Evolutionary conservation across 1,140 invertebrate genomes (phyloP).

Genomic region (Helicoverpa armigera): DNA sequence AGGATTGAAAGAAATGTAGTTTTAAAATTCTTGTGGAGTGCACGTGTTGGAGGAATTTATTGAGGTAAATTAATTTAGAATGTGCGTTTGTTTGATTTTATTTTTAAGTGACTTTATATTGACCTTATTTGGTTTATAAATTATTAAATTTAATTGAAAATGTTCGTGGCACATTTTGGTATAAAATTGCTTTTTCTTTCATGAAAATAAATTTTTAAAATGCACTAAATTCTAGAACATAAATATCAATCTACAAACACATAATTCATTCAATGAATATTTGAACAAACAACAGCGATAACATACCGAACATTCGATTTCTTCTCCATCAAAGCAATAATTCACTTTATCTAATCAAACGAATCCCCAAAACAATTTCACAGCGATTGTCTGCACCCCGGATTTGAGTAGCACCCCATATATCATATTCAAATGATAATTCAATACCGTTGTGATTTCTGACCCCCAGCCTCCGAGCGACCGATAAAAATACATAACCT

Average conservation of each 20-base stretch:
- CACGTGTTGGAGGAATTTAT: not conserved
- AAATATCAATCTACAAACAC: not conserved
- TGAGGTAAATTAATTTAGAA: not conserved
- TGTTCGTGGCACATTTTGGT: too few species aligned
- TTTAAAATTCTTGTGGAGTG: not conserved
- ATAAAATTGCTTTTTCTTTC: too few species aligned
- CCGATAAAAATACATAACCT: constrained; percentile 78
- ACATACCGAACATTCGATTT: constrained; percentile 26
- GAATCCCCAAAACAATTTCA: constrained; percentile 74
- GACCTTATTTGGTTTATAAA: too few species aligned
- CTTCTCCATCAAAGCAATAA: constrained; percentile 67
- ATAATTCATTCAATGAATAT: constrained; percentile 22
- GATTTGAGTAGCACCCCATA: constrained; percentile 72
- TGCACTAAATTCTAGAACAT: too few species aligned
- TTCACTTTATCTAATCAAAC: constrained; percentile 74
- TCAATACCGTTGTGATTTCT: constrained; percentile 80
- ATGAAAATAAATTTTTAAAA: too few species aligned
- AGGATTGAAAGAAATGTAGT: not conserved
- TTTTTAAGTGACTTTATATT: too few species aligned
- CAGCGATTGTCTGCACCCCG: constrained; percentile 73
- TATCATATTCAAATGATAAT: constrained; percentile 85
- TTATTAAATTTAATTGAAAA: too few species aligned
- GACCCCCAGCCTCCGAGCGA: constrained; percentile 67
- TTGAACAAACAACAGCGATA: constrained; percentile 41
- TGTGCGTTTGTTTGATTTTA: not conserved